These are phyloP conservation scores for Caenorhabditis becei DNA, from an alignment of 2,888 invertebrate genomes.

Conservation along the genomic window DNA sequence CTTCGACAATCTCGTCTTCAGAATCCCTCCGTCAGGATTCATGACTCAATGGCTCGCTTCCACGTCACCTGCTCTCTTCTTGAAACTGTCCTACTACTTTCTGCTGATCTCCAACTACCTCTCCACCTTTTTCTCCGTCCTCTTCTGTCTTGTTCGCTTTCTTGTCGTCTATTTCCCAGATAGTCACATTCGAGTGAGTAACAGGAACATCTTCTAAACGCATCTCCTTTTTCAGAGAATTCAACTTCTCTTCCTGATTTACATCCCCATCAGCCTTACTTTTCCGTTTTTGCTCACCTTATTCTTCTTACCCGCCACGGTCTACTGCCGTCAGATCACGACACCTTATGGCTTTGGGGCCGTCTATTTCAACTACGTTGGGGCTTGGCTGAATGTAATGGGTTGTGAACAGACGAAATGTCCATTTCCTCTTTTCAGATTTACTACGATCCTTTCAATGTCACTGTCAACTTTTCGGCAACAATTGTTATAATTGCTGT, in stretches of 20 bases:
- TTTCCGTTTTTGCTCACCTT: conserved; percentile 8
- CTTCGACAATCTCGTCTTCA: conserved; percentile 17
- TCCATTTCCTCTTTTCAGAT: conserved; percentile 10
- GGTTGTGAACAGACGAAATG: neutral
- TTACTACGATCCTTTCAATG: conserved; percentile 17
- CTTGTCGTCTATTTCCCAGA: conserved; percentile 16
- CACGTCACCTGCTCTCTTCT: neutral
- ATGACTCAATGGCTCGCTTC: conserved; percentile 11
- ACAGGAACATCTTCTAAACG: neutral
- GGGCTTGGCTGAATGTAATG: conserved; percentile 10
- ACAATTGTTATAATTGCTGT: neutral
- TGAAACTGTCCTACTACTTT: conserved; percentile 14
- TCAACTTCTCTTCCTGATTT: neutral
- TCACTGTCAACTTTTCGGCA: neutral
- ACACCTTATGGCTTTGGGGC: conserved; percentile 1
- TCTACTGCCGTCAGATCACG: conserved; percentile 9
- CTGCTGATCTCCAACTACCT: conserved; percentile 20
- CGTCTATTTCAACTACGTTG: conserved; percentile 3
- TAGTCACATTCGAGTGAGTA: conserved; percentile 1
- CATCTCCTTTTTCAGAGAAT: neutral
- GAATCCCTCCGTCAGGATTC: conserved; percentile 10
- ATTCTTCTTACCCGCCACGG: conserved; percentile 15
- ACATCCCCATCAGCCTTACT: neutral
- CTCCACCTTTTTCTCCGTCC: conserved; percentile 15
- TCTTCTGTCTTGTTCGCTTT: conserved; percentile 7